A percentile compares a stretch with the other conserved stretches of the same genome.
phyloP scores from a whole-genome alignment of 2,113 vertebrate genomes.

The Sturnus vulgaris region DNA sequence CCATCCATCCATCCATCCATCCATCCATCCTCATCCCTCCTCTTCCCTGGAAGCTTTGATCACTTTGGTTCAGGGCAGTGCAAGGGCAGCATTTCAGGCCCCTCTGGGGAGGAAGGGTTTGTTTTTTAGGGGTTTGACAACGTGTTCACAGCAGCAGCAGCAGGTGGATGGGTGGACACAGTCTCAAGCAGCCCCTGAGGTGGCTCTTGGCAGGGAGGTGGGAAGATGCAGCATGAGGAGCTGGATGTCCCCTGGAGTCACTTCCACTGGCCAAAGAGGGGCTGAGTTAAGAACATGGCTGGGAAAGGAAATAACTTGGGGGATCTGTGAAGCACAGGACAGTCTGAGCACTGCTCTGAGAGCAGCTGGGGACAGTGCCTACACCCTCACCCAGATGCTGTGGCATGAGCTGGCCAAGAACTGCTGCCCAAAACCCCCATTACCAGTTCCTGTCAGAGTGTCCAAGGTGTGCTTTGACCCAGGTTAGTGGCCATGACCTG shows the following conservation, averaged over 20 bases:
- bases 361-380: not conserved
- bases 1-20: too few relatives aligned
- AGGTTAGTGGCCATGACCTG: accelerated
- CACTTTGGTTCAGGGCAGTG: not conserved
- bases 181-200: not conserved
- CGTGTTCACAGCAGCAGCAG: accelerated
- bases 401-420: not conserved
- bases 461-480: accelerated
- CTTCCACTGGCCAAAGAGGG: not conserved
- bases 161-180: not conserved
- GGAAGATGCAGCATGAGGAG: accelerated
- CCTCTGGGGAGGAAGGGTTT: not conserved
- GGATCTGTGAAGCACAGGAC: not conserved
- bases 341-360: not conserved
- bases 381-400: not conserved
- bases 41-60: not conserved
- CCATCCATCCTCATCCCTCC: not conserved
- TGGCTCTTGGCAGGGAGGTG: not conserved
- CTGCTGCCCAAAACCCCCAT: not conserved
- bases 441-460: not conserved
- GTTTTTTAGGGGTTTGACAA: not conserved
- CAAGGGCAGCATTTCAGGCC: not conserved
- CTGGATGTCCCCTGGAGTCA: not conserved
- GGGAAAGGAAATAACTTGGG: not conserved
- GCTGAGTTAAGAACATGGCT: accelerated